Percentiles rank a stretch among this genome's conserved stretches.
Evolutionary conservation across 1,140 invertebrate species (phyloP).

Genomic region (Frieseomelitta varia): DNA sequence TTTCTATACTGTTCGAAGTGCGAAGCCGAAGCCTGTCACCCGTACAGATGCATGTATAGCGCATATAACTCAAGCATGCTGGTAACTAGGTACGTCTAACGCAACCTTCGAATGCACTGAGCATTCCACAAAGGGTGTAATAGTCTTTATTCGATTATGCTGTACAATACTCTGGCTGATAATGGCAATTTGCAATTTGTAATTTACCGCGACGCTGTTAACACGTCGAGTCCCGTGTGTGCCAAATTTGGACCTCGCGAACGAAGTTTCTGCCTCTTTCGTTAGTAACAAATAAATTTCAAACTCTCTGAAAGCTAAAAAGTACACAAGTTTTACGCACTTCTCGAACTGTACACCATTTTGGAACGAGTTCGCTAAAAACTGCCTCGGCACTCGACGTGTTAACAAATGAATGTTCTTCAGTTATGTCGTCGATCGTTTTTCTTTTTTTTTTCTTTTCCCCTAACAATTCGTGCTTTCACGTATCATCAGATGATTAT

Average conservation of each 20-base stretch:
- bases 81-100: constrained; percentile 51
- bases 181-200: constrained; percentile 7
- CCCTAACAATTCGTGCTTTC: neutral
- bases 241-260: too few relatives aligned
- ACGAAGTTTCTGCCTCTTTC: too few relatives aligned
- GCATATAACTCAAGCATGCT: neutral
- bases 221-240: neutral
- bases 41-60: neutral
- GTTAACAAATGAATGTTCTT: neutral
- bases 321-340: too few relatives aligned
- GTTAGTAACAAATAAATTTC: too few relatives aligned
- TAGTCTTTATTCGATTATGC: constrained; percentile 46
- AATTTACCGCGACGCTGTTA: neutral
- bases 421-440: neutral
- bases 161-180: constrained; percentile 34
- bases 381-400: too few relatives aligned
- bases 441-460: too few relatives aligned
- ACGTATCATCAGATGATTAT: neutral
- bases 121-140: constrained; percentile 55
- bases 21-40: neutral
- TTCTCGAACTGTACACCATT: too few relatives aligned
- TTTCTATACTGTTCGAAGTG: neutral
- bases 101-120: constrained; percentile 29
- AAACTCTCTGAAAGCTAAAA: too few relatives aligned
- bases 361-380: too few relatives aligned